Evolutionary conservation across 2,888 invertebrate genomes (phyloP).

Genomic region (Chromoteleia sp.): DNA sequence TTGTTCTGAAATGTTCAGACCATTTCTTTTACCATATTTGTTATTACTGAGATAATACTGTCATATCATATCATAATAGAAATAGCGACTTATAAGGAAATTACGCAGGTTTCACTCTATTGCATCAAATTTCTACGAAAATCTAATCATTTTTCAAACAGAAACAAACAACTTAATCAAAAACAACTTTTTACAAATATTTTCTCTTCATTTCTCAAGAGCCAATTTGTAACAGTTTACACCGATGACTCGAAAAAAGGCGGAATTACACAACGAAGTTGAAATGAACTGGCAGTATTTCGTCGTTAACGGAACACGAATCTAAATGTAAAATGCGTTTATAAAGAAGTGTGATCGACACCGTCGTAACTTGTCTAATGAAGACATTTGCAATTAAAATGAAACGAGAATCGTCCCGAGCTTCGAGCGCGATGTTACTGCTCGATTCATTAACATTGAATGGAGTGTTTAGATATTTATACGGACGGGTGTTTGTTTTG

Average conservation of each 20-base stretch:
- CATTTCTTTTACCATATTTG: no score
- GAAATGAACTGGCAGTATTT: slow-evolving; percentile 4
- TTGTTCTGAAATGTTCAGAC: no score
- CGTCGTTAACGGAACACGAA: background rate
- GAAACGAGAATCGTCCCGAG: slow-evolving; percentile 24
- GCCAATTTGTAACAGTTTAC: background rate
- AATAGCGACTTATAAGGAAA: no score
- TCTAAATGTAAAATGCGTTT: slow-evolving; percentile 5
- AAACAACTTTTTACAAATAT: background rate
- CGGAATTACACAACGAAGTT: background rate
- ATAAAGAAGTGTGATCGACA: slow-evolving; percentile 29
- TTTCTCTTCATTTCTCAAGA: background rate
- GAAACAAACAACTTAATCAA: background rate
- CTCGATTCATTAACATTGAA: slow-evolving; percentile 53
- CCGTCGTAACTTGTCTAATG: slow-evolving; percentile 32
- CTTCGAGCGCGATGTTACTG: slow-evolving; percentile 38
- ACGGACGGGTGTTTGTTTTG: slow-evolving; percentile 50
- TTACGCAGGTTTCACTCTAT: no score
- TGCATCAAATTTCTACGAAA: no score
- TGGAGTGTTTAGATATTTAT: slow-evolving; percentile 42
- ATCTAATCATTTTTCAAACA: background rate
- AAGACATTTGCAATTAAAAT: slow-evolving; percentile 55
- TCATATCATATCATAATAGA: no score
- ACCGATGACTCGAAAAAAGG: background rate
- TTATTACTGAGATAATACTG: no score